Percentiles rank a stretch among this genome's conserved stretches.
These are phyloP conservation scores for Chloropsis cyanopogon DNA, from an alignment of 2,113 vertebrate species.

Conservation along the genomic window DNA sequence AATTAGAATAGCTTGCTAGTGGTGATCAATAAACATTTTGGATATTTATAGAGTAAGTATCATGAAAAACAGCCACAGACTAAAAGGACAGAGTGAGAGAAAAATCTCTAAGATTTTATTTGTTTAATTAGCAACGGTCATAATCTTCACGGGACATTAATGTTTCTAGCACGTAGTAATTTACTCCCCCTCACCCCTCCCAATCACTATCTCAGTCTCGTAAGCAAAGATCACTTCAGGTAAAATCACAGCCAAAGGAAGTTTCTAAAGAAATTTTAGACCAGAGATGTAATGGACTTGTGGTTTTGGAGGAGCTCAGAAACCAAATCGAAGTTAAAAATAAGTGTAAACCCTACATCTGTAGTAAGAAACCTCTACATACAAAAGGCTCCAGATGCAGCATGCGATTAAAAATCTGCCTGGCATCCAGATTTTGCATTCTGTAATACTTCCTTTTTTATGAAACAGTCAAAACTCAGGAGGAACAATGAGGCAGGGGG, in stretches of 20 bases:
- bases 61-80: not conserved
- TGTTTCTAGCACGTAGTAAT: not conserved
- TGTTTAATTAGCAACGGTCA: not conserved
- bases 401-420: not conserved
- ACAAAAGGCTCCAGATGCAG: not conserved
- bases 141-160: not conserved
- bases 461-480: not conserved
- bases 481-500: not conserved
- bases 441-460: not conserved
- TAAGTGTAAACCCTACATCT: not conserved
- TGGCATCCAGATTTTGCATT: not conserved
- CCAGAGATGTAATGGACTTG: rapidly evolving
- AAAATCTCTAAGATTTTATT: not conserved
- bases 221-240: not conserved
- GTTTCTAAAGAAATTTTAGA: not conserved
- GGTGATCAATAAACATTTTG: not conserved
- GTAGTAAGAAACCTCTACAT: not conserved
- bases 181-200: not conserved
- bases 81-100: not conserved
- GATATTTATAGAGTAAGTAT: not conserved
- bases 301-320: not conserved
- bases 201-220: not conserved
- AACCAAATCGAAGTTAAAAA: not conserved
- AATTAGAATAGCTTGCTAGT: not conserved
- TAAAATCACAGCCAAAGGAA: not conserved